Percentiles rank a stretch among this genome's conserved stretches.
Conservation (phyloP, 2,888 invertebrate species). For the Adelphocoris suturalis region DNA sequence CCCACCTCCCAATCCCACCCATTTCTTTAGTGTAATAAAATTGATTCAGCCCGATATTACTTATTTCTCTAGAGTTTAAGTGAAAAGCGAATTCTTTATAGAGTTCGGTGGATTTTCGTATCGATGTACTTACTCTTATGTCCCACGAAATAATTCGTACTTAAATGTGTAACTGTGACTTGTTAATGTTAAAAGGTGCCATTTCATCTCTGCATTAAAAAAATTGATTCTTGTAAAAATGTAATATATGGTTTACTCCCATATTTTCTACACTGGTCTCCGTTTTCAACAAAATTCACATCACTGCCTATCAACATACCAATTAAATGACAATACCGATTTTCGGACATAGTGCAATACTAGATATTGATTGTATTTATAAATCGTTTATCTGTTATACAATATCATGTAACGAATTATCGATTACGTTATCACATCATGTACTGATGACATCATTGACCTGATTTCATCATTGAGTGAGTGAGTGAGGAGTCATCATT, state of each 20-base stretch:
- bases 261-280: neutral
- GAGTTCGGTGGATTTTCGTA: neutral
- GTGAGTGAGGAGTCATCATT: no score
- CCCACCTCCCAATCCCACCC: neutral
- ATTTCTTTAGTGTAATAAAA: neutral
- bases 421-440: no score
- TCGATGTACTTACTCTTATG: slow-evolving; percentile 53
- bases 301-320: neutral
- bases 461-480: no score
- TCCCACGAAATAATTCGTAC: slow-evolving; percentile 41
- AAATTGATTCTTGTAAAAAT: neutral
- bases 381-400: no score
- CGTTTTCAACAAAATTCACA: neutral
- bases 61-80: neutral
- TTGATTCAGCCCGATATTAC: neutral
- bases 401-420: no score
- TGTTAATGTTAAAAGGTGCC: slow-evolving; percentile 33
- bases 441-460: no score
- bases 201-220: neutral
- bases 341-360: no score
- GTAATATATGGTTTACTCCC: neutral
- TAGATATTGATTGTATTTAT: no score
- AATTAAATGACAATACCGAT: no score
- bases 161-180: slow-evolving; percentile 52
- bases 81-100: neutral